Percentiles rank a stretch among this genome's conserved stretches.
phyloP scores from a whole-genome alignment of 2,113 vertebrate genomes.

The Sitta europaea region DNA sequence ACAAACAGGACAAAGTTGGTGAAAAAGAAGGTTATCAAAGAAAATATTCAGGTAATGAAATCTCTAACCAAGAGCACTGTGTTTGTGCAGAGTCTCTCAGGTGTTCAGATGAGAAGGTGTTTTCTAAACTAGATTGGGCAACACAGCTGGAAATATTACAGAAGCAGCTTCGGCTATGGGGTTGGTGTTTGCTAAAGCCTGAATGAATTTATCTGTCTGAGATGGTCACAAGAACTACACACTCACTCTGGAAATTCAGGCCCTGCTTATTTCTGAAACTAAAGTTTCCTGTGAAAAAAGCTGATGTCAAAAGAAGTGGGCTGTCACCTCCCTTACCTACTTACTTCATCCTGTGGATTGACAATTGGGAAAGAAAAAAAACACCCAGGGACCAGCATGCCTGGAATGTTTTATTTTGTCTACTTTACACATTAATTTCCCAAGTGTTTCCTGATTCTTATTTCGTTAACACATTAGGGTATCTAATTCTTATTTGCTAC shows the following conservation, averaged over 20 bases:
- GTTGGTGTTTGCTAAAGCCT: background rate
- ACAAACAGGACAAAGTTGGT: background rate
- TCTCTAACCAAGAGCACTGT: background rate
- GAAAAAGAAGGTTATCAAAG: background rate
- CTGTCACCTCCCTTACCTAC: background rate
- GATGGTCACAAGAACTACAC: background rate
- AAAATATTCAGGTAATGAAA: background rate
- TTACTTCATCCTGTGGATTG: background rate
- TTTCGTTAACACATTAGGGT: slow-evolving; percentile 35
- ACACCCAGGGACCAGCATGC: background rate
- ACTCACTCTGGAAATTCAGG: background rate
- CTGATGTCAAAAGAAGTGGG: background rate
- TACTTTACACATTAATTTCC: slow-evolving; percentile 63
- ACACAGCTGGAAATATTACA: background rate
- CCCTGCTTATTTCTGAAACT: background rate
- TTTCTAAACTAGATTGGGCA: background rate
- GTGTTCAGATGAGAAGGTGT: background rate
- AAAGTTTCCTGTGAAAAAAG: background rate
- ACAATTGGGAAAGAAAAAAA: background rate
- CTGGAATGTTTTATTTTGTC: slow-evolving; percentile 20
- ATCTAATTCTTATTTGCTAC: slow-evolving; percentile 48
- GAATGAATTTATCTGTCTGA: background rate
- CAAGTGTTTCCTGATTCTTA: slow-evolving; percentile 42
- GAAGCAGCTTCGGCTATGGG: background rate
- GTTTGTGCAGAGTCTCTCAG: background rate